A percentile compares a stretch with the other conserved stretches of the same genome.
These are phyloP conservation scores for Phymorhynchus buccinoides DNA, from an alignment of 1,140 invertebrate genomes.

Conservation along the genomic window DNA sequence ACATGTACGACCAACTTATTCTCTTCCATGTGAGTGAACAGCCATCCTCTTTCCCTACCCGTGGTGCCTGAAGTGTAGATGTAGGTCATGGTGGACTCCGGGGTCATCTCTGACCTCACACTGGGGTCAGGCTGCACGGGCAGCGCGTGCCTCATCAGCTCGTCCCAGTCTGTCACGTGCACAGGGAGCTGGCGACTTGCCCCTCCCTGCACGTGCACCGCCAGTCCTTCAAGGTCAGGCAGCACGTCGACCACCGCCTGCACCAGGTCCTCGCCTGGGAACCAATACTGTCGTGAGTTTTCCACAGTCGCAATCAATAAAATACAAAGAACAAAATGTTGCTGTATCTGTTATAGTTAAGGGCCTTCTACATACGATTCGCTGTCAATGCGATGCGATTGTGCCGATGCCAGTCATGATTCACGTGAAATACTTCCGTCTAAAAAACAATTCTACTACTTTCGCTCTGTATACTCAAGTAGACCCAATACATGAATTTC, in stretches of 20 bases:
- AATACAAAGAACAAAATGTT: too few relatives aligned
- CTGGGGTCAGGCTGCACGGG: constrained; percentile 15
- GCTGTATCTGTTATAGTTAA: too few relatives aligned
- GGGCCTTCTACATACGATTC: too few relatives aligned
- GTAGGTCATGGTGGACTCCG: constrained; percentile 38
- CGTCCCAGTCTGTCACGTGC: constrained; percentile 36
- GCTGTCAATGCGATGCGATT: too few relatives aligned
- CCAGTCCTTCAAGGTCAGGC: constrained; percentile 47
- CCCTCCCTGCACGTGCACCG: constrained; percentile 56
- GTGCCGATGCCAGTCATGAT: too few relatives aligned
- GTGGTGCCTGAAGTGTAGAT: constrained; percentile 48
- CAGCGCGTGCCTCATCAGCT: constrained; percentile 21
- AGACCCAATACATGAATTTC: too few relatives aligned
- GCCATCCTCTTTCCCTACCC: constrained; percentile 24
- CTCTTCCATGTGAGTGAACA: background rate
- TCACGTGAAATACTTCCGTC: too few relatives aligned
- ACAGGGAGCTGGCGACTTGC: constrained; percentile 3
- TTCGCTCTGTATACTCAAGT: too few relatives aligned
- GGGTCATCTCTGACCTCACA: constrained; percentile 30
- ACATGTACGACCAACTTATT: background rate
- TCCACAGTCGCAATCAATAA: too few relatives aligned
- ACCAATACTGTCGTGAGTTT: too few relatives aligned
- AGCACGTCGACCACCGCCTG: constrained; percentile 51
- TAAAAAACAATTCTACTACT: too few relatives aligned
- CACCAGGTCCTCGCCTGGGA: constrained; percentile 53